Conservation (phyloP, 2,888 invertebrate species). For the Chorisops tibialis region DNA sequence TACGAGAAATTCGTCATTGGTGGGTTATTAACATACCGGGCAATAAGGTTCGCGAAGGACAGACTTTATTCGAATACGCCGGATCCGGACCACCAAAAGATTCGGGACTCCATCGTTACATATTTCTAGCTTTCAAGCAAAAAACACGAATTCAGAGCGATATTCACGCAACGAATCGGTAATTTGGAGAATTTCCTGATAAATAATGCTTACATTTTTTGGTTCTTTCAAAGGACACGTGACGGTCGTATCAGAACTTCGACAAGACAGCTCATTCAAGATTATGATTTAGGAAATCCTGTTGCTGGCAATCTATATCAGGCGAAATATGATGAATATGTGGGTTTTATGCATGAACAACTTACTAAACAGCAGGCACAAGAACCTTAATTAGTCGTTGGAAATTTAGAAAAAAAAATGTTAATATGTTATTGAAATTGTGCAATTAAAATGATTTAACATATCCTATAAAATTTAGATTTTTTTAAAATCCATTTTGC, state of each 20-base stretch:
- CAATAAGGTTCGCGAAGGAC: conserved; percentile 62
- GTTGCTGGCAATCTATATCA: conserved; percentile 77
- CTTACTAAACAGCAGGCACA: too few species aligned
- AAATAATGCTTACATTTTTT: background rate
- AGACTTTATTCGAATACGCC: conserved; percentile 68
- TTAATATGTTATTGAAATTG: too few species aligned
- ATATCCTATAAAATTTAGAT: too few species aligned
- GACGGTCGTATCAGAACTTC: conserved; percentile 54
- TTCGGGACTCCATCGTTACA: conserved; percentile 72
- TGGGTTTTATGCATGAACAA: conserved; percentile 29
- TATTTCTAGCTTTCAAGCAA: conserved; percentile 70
- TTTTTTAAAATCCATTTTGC: too few species aligned
- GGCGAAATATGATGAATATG: conserved; percentile 69
- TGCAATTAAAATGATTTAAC: too few species aligned
- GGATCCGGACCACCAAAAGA: conserved; percentile 76
- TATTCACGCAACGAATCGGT: background rate
- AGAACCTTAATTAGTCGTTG: too few species aligned
- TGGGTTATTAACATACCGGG: conserved; percentile 78
- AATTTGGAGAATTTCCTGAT: background rate
- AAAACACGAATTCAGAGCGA: conserved; percentile 41
- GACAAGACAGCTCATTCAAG: conserved; percentile 63
- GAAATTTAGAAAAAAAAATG: too few species aligned
- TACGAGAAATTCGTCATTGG: conserved; percentile 88
- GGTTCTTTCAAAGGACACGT: conserved; percentile 19
- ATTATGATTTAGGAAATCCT: conserved; percentile 68